Evolutionary conservation across 2,797 vertebrate species (phyloP), one percentile per base, ranked within the genome.

Genomic region (Perdix hodgsoniae): DNA sequence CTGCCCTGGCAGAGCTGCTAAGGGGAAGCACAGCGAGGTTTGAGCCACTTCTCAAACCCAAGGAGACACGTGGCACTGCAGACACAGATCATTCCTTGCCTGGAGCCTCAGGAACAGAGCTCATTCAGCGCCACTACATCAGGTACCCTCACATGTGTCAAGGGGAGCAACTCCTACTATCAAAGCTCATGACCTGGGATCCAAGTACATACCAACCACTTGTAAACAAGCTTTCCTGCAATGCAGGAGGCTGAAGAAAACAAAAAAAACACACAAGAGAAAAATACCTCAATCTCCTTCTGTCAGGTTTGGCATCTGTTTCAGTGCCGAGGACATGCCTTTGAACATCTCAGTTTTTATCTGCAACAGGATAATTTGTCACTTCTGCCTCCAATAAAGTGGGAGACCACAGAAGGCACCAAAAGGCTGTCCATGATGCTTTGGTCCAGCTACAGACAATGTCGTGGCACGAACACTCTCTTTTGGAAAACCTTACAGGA

Each of bases 51-150:
- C 31, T 26, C 31, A 31, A 31, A 35, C 14, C 33, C 61, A 19
- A 24, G 14, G 21, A 16, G 44, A 70, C 56, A 29, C 1, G 1
- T 29, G 66, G 45, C 66, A 50, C 33, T 29, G 27, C 61, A 74
- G 31, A 54, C 35, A 5, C 0, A 4, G 52, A 39, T 1, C 9
- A 27, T 4, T 65, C 40, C 40, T 24, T n/a, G n/a, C 3, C 0
- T 16, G 33, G 45, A 82, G 56, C 14, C 27, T 13, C 19, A 14
- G 16, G 24, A 4, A 23, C 1, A 0, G 14, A 80, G 31, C 45
- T 50, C 29, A 52, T 23, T 52, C 47, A 52, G 47, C 19, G 16
- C 21, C 44, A 42, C 29, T 65, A 42, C 42, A 15, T 2, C 2
- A 5, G 47, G 37, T 24, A 35, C 42, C 65, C 35, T n/a, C 3